Conservation (phyloP, 2,888 invertebrate species). For the Thecophora atra region DNA sequence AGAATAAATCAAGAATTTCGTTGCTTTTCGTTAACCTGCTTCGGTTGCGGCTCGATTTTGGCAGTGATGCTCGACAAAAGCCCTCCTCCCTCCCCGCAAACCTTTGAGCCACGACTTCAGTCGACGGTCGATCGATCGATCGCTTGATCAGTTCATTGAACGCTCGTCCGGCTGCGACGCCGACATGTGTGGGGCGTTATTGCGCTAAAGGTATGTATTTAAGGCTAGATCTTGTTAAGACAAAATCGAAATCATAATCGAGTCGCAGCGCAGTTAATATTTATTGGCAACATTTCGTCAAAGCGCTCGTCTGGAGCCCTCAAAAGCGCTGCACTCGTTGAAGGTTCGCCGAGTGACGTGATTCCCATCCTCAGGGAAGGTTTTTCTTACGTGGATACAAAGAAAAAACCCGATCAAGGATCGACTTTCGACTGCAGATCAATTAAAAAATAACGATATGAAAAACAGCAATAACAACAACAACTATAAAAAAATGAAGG, state of each 20-base stretch:
- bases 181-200: slow-evolving; percentile 31
- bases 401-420: not conserved
- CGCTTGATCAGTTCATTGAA: slow-evolving; percentile 22
- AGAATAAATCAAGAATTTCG: slow-evolving; percentile 43
- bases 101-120: not conserved
- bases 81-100: not conserved
- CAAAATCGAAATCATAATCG: slow-evolving; percentile 23
- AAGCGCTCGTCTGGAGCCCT: not conserved
- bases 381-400: not conserved
- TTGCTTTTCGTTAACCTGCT: slow-evolving; percentile 27
- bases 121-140: too few species aligned
- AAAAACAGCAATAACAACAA: slow-evolving; percentile 33
- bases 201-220: slow-evolving; percentile 34
- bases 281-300: slow-evolving; percentile 35
- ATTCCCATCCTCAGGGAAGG: slow-evolving; percentile 17
- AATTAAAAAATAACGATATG: slow-evolving; percentile 65
- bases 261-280: slow-evolving; percentile 22
- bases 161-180: not conserved
- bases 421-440: slow-evolving; percentile 51
- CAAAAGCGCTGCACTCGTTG: too few species aligned
- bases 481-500: not conserved
- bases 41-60: not conserved
- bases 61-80: not conserved
- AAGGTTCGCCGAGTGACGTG: too few species aligned
- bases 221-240: slow-evolving; percentile 35